Percentiles rank a stretch among this genome's conserved stretches.
phyloP scores from a whole-genome alignment of 2,113 vertebrate genomes.

The Pangasianodon hypophthalmus region DNA sequence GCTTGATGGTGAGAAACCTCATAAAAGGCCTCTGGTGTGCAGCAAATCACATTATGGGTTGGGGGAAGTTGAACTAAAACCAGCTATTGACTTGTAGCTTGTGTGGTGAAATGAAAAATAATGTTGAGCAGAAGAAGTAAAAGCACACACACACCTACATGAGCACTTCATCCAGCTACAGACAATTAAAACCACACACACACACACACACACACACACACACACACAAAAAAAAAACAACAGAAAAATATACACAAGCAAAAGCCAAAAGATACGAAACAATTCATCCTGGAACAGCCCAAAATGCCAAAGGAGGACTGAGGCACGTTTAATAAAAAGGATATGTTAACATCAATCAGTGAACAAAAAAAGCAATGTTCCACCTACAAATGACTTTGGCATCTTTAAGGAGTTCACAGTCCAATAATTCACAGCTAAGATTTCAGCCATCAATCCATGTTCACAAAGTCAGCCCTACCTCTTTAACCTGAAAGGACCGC shows the following conservation, averaged over 20 bases:
- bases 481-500: constrained; percentile 18
- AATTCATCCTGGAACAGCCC: constrained; percentile 44
- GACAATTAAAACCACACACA: constrained; percentile 37
- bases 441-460: background rate
- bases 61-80: constrained; percentile 50
- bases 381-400: constrained; percentile 57
- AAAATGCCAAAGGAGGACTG: background rate
- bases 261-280: constrained; percentile 48
- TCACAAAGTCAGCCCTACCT: constrained; percentile 45
- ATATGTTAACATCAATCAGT: constrained; percentile 58
- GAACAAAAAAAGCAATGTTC: constrained; percentile 56
- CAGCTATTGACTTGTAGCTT: constrained; percentile 47
- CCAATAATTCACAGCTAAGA: constrained; percentile 4
- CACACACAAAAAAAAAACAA: background rate
- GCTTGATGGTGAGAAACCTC: constrained; percentile 55
- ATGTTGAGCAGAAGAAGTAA: background rate
- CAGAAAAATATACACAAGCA: constrained; percentile 19
- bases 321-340: constrained; percentile 63
- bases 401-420: background rate
- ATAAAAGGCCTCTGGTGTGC: constrained; percentile 50
- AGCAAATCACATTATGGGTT: constrained; percentile 62
- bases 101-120: constrained; percentile 36
- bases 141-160: constrained; percentile 54
- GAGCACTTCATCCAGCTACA: constrained; percentile 42
- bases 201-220: constrained; percentile 46